phyloP scores from a whole-genome alignment of 2,797 vertebrate genomes.

The Podarcis siculus region DNA sequence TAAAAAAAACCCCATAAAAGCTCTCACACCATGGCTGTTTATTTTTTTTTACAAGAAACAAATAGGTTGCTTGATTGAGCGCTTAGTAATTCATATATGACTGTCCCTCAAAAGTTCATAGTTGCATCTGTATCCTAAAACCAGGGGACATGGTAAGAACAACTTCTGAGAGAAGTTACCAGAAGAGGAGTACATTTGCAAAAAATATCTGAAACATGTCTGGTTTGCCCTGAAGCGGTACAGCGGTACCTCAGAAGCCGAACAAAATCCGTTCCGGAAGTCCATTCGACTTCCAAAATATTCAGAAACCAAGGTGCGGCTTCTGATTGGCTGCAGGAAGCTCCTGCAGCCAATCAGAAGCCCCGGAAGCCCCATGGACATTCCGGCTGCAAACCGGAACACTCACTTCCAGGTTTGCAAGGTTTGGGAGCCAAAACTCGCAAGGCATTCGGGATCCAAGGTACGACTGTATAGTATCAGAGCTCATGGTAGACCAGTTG shows the following conservation, averaged over 20 bases:
- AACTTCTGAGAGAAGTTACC: not conserved
- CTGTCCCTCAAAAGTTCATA: not conserved
- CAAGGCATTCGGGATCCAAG: too few species aligned
- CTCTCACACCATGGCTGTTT: not conserved
- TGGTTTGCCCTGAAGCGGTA: not conserved
- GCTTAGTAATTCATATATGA: not conserved
- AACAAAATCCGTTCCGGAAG: too few species aligned
- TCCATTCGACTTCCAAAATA: too few species aligned
- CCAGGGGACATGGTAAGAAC: not conserved
- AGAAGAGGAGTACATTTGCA: not conserved
- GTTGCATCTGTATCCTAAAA: not conserved
- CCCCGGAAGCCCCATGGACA: rapidly evolving
- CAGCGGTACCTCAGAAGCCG: not conserved
- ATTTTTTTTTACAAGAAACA: not conserved
- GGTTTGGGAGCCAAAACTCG: too few species aligned
- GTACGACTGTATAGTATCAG: too few species aligned
- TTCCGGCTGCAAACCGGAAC: too few species aligned
- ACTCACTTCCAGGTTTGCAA: too few species aligned
- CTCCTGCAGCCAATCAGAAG: too few species aligned
- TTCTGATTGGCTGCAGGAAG: too few species aligned
- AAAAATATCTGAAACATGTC: not conserved
- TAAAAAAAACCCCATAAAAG: not conserved
- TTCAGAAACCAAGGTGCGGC: too few species aligned
- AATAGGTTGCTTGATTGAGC: not conserved
- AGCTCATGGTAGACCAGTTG: not conserved